A percentile compares a stretch with the other conserved stretches of the same genome.
These are phyloP conservation scores for Arremon aurantiirostris DNA, from an alignment of 2,797 vertebrate genomes.

Conservation along the genomic window DNA sequence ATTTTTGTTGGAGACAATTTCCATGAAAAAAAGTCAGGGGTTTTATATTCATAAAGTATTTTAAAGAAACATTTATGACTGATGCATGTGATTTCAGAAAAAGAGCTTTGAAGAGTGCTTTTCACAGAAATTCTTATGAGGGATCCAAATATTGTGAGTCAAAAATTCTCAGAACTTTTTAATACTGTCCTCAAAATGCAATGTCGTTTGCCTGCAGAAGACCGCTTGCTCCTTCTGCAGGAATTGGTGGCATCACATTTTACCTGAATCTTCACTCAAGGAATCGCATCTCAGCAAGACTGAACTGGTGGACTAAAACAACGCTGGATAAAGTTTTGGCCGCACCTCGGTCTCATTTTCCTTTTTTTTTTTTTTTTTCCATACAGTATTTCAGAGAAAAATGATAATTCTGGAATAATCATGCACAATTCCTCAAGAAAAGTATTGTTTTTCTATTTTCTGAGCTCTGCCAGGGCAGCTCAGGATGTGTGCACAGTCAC, in stretches of 20 bases:
- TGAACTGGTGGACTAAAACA: neutral
- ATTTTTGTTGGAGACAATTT: neutral
- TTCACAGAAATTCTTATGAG: neutral
- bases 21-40: neutral
- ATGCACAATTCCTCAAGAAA: neutral
- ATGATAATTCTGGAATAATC: neutral
- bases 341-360: neutral
- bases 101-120: neutral
- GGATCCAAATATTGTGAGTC: neutral
- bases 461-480: neutral
- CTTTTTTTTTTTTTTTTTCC: no score
- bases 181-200: neutral
- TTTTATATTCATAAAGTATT: neutral
- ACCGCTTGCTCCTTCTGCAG: neutral
- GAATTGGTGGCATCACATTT: neutral
- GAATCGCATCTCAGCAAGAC: neutral
- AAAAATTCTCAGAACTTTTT: rapidly evolving
- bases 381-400: neutral
- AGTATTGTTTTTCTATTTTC: neutral
- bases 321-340: neutral
- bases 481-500: neutral
- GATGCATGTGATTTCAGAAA: neutral
- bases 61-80: neutral
- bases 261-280: neutral
- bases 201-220: neutral